Conservation (phyloP, 2,113 vertebrate genomes). For the Columba livia region DNA sequence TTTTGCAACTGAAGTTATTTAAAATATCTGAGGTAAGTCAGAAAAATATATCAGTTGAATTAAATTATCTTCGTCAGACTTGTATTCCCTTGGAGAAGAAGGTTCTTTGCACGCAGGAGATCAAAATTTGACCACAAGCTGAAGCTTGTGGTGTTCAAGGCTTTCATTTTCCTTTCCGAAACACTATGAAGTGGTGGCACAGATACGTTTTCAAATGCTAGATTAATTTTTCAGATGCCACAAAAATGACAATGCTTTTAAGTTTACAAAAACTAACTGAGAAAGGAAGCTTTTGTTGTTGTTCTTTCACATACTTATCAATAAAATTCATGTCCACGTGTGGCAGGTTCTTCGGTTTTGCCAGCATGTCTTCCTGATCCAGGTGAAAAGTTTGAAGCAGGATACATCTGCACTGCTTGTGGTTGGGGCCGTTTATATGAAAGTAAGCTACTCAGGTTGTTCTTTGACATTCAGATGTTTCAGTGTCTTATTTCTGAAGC, state of each 20-base stretch:
- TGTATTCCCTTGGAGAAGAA: background rate
- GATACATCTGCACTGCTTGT: constrained; percentile 77
- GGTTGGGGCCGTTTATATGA: constrained; percentile 86
- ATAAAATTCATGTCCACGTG: background rate
- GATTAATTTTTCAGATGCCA: background rate
- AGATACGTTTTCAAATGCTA: background rate
- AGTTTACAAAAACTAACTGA: background rate
- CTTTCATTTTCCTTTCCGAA: background rate
- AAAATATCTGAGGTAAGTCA: background rate
- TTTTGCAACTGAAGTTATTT: background rate
- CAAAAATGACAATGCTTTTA: background rate
- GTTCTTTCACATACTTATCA: background rate
- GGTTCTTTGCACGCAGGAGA: background rate
- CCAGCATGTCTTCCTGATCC: constrained; percentile 84
- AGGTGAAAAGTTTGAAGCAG: constrained; percentile 75
- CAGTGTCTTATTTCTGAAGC: background rate
- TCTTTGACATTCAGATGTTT: background rate
- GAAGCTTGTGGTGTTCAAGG: background rate
- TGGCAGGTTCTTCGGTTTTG: constrained; percentile 75
- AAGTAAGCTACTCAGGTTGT: constrained; percentile 64
- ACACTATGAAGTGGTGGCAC: background rate
- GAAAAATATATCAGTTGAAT: background rate
- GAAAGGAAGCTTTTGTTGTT: background rate
- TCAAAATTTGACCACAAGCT: background rate
- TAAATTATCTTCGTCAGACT: background rate